Evolutionary conservation across 2,797 vertebrate genomes (phyloP).

Genomic region (Microctenopoma lineatum): DNA sequence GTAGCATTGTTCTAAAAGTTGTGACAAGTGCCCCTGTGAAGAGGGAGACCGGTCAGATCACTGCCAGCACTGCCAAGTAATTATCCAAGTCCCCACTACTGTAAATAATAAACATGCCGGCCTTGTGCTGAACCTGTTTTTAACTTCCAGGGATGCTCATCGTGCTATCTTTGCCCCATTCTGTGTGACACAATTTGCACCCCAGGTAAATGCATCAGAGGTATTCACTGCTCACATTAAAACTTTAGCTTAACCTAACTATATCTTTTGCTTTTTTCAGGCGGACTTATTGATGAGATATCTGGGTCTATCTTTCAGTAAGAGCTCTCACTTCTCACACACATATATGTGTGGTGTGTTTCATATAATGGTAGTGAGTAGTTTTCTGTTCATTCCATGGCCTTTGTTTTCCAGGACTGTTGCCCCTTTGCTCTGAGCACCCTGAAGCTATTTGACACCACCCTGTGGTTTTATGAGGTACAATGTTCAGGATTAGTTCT

Average conservation of each 20-base stretch:
- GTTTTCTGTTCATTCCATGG: not conserved
- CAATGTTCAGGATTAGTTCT: not conserved
- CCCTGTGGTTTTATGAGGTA: slow-evolving; percentile 12
- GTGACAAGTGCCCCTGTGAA: slow-evolving; percentile 79
- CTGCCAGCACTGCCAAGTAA: slow-evolving; percentile 86
- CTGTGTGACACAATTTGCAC: slow-evolving; percentile 89
- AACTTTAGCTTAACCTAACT: not conserved
- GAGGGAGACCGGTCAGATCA: slow-evolving; percentile 78
- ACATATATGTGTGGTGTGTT: not conserved
- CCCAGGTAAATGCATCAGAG: slow-evolving; percentile 78
- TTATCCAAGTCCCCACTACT: slow-evolving; percentile 1
- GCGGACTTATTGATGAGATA: slow-evolving; percentile 85
- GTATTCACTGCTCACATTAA: not conserved
- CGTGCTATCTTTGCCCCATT: slow-evolving; percentile 87
- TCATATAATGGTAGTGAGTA: not conserved
- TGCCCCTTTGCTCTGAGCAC: slow-evolving; percentile 67
- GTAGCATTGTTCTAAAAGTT: slow-evolving; percentile 76
- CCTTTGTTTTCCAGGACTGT: slow-evolving; percentile 68
- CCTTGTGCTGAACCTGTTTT: not conserved
- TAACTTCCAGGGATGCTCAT: slow-evolving; percentile 81
- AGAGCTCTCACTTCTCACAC: slow-evolving; percentile 49
- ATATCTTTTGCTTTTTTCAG: slow-evolving; percentile 60
- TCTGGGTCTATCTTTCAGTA: slow-evolving; percentile 85
- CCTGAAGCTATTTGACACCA: not conserved
- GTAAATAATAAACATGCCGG: not conserved